phyloP scores from a whole-genome alignment of 2,888 invertebrate species.

The Eulithis prunata region DNA sequence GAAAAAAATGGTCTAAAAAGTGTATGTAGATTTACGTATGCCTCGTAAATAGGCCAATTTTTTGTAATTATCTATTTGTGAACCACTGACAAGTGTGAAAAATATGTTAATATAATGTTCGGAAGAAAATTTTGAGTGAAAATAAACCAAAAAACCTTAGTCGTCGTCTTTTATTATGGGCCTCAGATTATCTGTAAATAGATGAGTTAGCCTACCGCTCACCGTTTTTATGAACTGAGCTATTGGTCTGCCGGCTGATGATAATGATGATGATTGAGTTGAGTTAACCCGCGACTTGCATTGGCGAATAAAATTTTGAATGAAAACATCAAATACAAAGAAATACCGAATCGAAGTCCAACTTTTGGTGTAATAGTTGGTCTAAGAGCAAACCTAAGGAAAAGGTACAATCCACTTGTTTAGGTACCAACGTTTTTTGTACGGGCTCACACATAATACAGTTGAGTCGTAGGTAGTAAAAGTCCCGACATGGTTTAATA shows the following conservation, averaged over 20 bases:
- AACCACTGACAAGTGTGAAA: neutral
- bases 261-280: neutral
- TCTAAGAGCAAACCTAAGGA: too few species aligned
- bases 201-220: neutral
- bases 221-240: neutral
- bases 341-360: neutral
- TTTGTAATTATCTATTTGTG: neutral
- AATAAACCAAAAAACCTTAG: neutral
- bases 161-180: neutral
- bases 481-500: too few species aligned
- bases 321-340: neutral
- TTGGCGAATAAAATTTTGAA: neutral
- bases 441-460: too few species aligned
- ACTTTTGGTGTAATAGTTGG: neutral
- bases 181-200: neutral
- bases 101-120: too few species aligned
- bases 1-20: neutral
- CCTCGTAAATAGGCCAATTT: too few species aligned
- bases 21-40: too few species aligned
- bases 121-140: neutral
- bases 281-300: neutral
- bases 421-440: too few species aligned
- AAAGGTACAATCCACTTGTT: too few species aligned
- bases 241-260: neutral
- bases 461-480: too few species aligned